Base-by-base conservation (phyloP, 2,888 invertebrate genomes). In the Strigamia transsilvanica region DNA sequence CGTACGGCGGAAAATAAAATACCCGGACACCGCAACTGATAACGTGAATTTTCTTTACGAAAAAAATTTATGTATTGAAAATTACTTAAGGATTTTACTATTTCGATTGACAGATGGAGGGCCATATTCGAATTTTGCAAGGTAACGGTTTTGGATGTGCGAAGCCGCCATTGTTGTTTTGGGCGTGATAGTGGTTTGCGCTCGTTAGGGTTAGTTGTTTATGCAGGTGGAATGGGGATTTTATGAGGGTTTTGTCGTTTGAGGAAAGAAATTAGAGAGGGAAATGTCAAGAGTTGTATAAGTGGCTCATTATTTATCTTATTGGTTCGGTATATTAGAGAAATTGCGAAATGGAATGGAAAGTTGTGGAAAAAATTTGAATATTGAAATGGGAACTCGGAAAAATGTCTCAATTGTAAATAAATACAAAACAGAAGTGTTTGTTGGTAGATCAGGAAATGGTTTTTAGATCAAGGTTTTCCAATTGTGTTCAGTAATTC, bases 51-150 rank as follows among this genome's bases (percentile, higher is more conserved):
- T 46, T 46, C 0, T n/a, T 46, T 46, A n/a, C 15, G 46, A 46
- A 46, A 38, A 38, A 38, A 38, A 38, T n/a, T n/a, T n/a, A n/a
- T n/a, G n/a, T n/a, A n/a, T n/a, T n/a, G n/a, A n/a, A n/a, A n/a
- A n/a, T n/a, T 34, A 34, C 7, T 34, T 34, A 34, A 34, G 32
- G 78, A 32, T 78, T 4, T 15, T 78, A 10, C 4, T 15, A 78
- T 12, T 41, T 21, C 2, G 78, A 42, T 42, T 41, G 41, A 21
- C 21, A 9, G 78, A 80, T 80, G 80, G 80, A 80, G 51, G 5
- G 23, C 15, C n/a, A 23, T 5, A 80, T 80, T 46, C n/a, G 80
- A 46, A 51, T 51, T 51, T 80, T 80, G 27, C 80, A 80, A 80
- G 79, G 79, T 79, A 42, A 41, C 18, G 13, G 73, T 73, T 27